Evolutionary conservation across 2,797 vertebrate species (phyloP), one percentile per base, ranked within the genome.

Genomic region (Manis javanica): DNA sequence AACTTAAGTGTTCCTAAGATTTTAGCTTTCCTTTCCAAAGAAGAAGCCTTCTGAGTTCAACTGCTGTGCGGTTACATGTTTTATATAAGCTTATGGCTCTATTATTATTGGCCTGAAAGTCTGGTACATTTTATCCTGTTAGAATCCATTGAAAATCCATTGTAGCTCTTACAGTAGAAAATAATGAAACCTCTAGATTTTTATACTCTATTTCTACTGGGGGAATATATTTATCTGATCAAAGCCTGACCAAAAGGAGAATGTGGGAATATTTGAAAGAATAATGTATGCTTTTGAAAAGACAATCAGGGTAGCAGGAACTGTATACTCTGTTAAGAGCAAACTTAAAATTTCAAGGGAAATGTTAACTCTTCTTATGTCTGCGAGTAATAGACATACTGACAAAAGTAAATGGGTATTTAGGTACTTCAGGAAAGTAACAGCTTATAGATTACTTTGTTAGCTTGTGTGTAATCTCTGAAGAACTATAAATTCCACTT

Each of bases 251-350:
- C 39, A 63, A 71, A 84, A 84, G 34, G 23, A 57, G 19, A 63
- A 18, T 34, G 14, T 93, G 59, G 46, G 12, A 61, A 57, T 87
- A n/a, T 87, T 91, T 87, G 63, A 83, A 87, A 79, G 34, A 83
- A 77, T 55, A 37, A 42, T 55, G 19, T 13, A 24, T 69, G 42
- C 23, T 92, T 94, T 87, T 82, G 61, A 91, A 91, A 96, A 93
- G 42, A n/a, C 63, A 51, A 51, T 4, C 79, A 91, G 51, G 14
- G 59, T 87, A 53, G 39, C 55, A 81, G 84, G 81, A 85, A 63
- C 88, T 75, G 13, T 59, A 37, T 69, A 16, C 12, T 74, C 11
- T 72, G 4, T 31, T 14, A 74, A 71, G 18, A 34, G 26, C 9
- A 75, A 82, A 82, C 37, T 83, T 59, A 82, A 87, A 81, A 66